phyloP scores from a whole-genome alignment of 2,797 vertebrate species.

The Poeciliopsis presidionis region DNA sequence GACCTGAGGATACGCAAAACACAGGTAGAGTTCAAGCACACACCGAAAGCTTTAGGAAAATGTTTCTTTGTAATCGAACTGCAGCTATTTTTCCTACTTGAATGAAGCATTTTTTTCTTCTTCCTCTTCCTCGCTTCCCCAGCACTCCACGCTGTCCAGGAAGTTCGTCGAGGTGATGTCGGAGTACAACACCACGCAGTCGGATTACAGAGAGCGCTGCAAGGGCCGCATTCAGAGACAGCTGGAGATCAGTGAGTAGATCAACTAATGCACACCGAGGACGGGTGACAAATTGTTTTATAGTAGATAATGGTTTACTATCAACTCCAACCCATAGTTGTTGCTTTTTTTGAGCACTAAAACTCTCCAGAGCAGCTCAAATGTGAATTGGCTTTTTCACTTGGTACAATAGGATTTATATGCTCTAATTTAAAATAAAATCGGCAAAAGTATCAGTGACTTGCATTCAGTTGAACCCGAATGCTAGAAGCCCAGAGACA shows the following conservation, averaged over 20 bases:
- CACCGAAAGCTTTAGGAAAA: not conserved
- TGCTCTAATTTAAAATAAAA: not conserved
- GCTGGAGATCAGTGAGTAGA: slow-evolving; percentile 95
- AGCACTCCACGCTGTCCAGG: slow-evolving; percentile 96
- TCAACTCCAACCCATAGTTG: not conserved
- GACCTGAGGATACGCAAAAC: slow-evolving; percentile 97
- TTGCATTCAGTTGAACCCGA: not conserved
- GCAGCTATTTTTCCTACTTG: not conserved
- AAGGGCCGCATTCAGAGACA: slow-evolving; percentile 97
- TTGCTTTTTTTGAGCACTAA: not conserved
- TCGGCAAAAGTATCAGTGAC: not conserved
- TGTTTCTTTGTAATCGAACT: not conserved
- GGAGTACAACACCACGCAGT: slow-evolving; percentile 95
- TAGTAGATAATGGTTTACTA: not conserved
- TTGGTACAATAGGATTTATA: not conserved
- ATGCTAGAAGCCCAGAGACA: not conserved
- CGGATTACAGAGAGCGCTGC: slow-evolving; percentile 96
- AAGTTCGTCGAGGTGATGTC: slow-evolving; percentile 99
- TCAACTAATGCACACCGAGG: not conserved
- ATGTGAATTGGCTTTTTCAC: not conserved
- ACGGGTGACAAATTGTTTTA: not conserved
- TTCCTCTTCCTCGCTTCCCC: slow-evolving; percentile 22
- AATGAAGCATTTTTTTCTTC: slow-evolving; percentile 2
- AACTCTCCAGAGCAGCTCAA: not conserved
- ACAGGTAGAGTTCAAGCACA: slow-evolving; percentile 79